phyloP scores from a whole-genome alignment of 2,113 vertebrate genomes.

The Neopipo cinnamomea region DNA sequence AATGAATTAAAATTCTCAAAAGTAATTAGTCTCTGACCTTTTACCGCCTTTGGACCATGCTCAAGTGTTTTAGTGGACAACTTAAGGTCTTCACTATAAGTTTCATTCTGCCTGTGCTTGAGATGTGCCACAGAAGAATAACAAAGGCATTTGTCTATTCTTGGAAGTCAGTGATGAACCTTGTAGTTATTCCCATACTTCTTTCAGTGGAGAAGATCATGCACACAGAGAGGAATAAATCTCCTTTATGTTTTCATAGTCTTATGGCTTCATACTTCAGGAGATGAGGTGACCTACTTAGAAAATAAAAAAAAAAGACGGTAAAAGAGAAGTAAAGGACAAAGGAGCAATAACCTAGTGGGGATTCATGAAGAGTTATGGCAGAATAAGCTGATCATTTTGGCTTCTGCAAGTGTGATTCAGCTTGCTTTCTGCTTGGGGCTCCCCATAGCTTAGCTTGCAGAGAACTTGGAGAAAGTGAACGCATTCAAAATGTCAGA shows the following conservation, averaged over 20 bases:
- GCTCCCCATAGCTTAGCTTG: background rate
- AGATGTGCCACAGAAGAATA: background rate
- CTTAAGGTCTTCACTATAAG: background rate
- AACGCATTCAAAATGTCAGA: background rate
- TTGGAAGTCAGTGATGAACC: background rate
- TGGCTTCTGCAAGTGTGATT: background rate
- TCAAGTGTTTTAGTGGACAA: background rate
- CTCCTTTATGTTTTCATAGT: constrained; percentile 58
- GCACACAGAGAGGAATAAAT: constrained; percentile 50
- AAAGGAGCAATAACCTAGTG: constrained; percentile 31
- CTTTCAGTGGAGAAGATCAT: constrained; percentile 23
- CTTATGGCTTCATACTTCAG: constrained; percentile 50
- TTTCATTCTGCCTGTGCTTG: background rate
- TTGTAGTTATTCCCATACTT: constrained; percentile 35
- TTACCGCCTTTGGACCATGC: background rate
- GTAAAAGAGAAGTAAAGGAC: constrained; percentile 57
- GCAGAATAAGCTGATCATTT: constrained; percentile 8
- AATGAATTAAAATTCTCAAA: background rate
- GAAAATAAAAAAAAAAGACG: background rate
- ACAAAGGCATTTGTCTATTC: constrained; percentile 51
- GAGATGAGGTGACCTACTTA: constrained; percentile 55
- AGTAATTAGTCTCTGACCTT: background rate
- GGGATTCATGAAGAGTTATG: background rate
- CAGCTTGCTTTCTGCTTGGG: background rate
- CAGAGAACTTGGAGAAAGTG: background rate